Conservation (phyloP, 2,797 vertebrate genomes). For the Pipistrellus pipistrellus region DNA sequence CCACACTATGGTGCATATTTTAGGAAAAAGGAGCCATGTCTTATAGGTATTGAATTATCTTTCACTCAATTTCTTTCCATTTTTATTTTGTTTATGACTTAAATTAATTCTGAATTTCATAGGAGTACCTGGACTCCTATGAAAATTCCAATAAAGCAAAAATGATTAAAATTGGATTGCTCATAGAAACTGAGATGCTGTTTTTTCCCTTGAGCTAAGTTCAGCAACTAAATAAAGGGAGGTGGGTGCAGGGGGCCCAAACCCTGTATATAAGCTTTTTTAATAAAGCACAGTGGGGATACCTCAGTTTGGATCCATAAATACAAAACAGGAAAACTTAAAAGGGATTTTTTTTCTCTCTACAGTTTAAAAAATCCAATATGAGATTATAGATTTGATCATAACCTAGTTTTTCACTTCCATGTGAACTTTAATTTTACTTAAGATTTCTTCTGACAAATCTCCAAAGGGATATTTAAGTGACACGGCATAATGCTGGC, state of each 20-base stretch:
- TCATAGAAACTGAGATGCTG: conserved; percentile 62
- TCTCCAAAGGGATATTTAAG: conserved; percentile 74
- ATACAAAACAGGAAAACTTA: conserved; percentile 76
- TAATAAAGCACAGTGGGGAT: conserved; percentile 53
- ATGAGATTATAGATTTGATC: conserved; percentile 73
- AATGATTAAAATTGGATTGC: conserved; percentile 83
- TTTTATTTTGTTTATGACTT: conserved; percentile 81
- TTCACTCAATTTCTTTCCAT: conserved; percentile 39
- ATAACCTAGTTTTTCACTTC: conserved; percentile 81
- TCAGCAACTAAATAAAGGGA: conserved; percentile 68
- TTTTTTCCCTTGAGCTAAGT: conserved; percentile 64
- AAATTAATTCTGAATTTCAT: conserved; percentile 79
- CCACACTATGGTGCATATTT: not conserved
- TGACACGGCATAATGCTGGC: conserved; percentile 64
- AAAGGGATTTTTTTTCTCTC: conserved; percentile 66
- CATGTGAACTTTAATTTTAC: conserved; percentile 77
- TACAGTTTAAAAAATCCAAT: conserved; percentile 45
- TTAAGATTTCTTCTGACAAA: conserved; percentile 80
- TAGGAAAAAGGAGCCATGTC: not conserved
- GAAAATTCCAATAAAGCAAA: conserved; percentile 85
- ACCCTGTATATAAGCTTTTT: conserved; percentile 54
- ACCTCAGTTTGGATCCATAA: conserved; percentile 70
- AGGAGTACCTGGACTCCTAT: conserved; percentile 72
- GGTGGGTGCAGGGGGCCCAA: not conserved
- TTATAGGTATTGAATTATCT: conserved; percentile 51